These are phyloP conservation scores for Dryobotodes eremita DNA, from an alignment of 2,888 invertebrate genomes.

Conservation along the genomic window DNA sequence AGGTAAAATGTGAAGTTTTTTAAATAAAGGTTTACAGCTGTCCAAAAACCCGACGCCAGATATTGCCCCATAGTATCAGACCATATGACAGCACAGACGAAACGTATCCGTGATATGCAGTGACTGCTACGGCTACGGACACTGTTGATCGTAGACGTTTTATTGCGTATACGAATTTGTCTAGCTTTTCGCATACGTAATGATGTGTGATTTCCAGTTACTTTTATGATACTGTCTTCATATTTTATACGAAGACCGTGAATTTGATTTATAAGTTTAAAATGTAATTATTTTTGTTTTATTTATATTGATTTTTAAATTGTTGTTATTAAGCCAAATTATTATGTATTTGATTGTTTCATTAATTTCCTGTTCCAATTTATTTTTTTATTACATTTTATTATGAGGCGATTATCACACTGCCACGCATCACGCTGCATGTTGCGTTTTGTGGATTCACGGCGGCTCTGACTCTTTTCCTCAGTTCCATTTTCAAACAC, in stretches of 20 bases:
- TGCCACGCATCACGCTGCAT: no score
- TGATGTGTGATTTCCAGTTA: background rate
- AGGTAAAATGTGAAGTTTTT: no score
- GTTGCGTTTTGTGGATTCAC: no score
- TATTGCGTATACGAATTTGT: background rate
- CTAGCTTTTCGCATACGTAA: background rate
- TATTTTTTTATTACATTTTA: no score
- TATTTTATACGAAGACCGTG: background rate
- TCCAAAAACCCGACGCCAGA: background rate
- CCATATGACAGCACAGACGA: background rate
- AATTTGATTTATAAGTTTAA: background rate
- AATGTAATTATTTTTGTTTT: background rate
- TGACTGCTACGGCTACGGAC: no score
- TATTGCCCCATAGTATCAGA: background rate
- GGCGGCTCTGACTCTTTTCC: no score
- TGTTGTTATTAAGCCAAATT: background rate
- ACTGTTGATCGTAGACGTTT: no score
- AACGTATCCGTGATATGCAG: no score
- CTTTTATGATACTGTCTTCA: background rate
- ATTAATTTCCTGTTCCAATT: background rate
- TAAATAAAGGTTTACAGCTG: no score
- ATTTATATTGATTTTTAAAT: background rate
- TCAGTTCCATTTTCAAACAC: no score
- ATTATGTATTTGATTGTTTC: background rate
- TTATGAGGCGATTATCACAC: no score